Conservation (phyloP, 2,888 invertebrate species). For the Drosophila sordidula region DNA sequence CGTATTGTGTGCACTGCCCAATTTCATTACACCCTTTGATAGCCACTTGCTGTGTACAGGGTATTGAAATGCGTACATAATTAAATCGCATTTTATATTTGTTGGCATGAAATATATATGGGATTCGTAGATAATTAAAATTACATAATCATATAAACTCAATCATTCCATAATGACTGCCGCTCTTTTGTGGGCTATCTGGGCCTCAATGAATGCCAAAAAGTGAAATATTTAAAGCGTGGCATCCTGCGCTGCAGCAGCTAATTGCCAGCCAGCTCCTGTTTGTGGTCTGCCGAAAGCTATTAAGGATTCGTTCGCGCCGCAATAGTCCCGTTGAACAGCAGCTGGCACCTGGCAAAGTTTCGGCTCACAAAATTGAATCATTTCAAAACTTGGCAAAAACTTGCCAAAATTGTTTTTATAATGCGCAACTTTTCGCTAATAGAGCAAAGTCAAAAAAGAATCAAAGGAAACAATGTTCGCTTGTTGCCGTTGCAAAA, state of each 20-base stretch:
- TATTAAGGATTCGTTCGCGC: conserved; percentile 36
- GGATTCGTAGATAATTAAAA: conserved; percentile 31
- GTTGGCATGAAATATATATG: conserved; percentile 7
- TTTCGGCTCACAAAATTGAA: conserved; percentile 64
- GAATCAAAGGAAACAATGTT: conserved; percentile 36
- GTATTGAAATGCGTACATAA: conserved; percentile 3
- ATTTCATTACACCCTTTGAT: neutral
- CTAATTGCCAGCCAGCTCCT: conserved; percentile 52
- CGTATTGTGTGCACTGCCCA: too few relatives aligned
- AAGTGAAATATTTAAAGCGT: conserved; percentile 29
- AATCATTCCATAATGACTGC: conserved; percentile 1
- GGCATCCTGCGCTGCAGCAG: conserved; percentile 28
- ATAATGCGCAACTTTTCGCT: conserved; percentile 65
- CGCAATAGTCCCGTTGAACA: conserved; percentile 25
- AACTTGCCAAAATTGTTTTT: conserved; percentile 72
- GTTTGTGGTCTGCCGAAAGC: conserved; percentile 51
- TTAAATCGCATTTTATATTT: conserved; percentile 4
- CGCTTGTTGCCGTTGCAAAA: conserved; percentile 43
- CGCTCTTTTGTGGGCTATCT: conserved; percentile 1
- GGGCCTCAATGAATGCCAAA: conserved; percentile 9
- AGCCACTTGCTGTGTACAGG: neutral
- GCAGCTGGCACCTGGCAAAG: conserved; percentile 63
- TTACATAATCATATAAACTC: conserved; percentile 14
- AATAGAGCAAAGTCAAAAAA: conserved; percentile 43
- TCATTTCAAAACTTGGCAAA: conserved; percentile 68